Percentiles rank a stretch among this genome's conserved stretches.
Evolutionary conservation across 2,888 invertebrate species (phyloP).

Genomic region (Dasysyrphus albostriatus): DNA sequence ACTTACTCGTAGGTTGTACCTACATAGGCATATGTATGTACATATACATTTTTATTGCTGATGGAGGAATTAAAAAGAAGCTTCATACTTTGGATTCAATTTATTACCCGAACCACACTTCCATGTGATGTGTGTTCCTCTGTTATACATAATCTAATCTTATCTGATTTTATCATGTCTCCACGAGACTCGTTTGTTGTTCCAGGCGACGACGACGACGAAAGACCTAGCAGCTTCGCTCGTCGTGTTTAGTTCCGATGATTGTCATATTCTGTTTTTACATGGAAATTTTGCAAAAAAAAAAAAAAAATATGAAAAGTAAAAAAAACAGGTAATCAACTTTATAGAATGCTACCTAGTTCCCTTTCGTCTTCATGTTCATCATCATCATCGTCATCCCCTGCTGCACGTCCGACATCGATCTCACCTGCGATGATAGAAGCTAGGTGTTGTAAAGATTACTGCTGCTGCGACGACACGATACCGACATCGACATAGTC

Average conservation of each 20-base stretch:
- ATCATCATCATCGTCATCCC: neutral
- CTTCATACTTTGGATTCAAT: conserved; percentile 7
- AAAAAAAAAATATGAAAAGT: conserved; percentile 1
- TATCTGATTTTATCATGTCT: conserved; percentile 15
- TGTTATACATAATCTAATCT: conserved; percentile 15
- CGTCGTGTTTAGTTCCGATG: conserved; percentile 6
- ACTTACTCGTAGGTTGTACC: neutral
- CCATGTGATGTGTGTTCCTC: neutral
- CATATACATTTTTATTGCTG: neutral
- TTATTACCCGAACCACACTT: conserved; percentile 19
- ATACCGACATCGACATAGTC: conserved; percentile 7
- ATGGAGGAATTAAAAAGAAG: conserved; percentile 1
- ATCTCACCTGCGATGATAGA: conserved; percentile 19
- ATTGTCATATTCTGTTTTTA: conserved; percentile 41
- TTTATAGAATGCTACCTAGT: conserved; percentile 33
- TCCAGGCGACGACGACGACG: neutral
- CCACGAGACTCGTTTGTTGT: neutral
- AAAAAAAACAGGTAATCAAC: conserved; percentile 52
- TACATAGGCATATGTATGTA: no score
- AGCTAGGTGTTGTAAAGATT: neutral
- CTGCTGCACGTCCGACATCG: neutral
- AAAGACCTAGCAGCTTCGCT: neutral
- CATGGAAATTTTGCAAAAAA: conserved; percentile 53
- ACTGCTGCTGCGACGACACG: neutral
- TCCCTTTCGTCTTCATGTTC: conserved; percentile 4